Base-by-base conservation (phyloP, 1,140 invertebrate species). In the Hyles vespertilio region DNA sequence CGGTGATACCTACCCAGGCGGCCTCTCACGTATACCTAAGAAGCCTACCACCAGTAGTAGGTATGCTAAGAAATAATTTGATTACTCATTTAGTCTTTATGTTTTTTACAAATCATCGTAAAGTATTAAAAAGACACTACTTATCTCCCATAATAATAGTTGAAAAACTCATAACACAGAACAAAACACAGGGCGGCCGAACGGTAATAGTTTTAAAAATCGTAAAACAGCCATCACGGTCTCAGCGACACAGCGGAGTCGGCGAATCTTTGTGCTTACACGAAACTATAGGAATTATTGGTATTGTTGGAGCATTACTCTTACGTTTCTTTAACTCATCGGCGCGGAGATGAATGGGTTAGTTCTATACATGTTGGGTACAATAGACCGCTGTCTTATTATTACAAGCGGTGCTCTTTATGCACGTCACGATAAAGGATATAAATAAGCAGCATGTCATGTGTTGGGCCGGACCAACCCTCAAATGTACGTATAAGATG, bases 391-490 rank as follows among this genome's bases (percentile, higher is more conserved):
- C 63, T 74, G 69, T 77, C 76, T 75, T 82, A 77, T 81, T 81
- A 82, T 84, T 69, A 73, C 65, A 68, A 74, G 72, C 81, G 82
- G 82, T 75, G 70, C 57, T 69, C 72, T 84, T 86, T 79, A 74
- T 72, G 44, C 45, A 76, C 77, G 76, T 82, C 81, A 85, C 65
- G 70, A 70, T 72, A 81, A 71, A 73, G 60, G 70, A 43, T 78
- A 82, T 84, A 84, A 84, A 82, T 84, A 81, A 84, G 65, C 72
- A 62, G 22, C 72, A 64, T 56, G 77, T 78, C 79, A 79, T 79
- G 79, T 79, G 75, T n/a, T 32, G 50, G 47, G 50, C 48, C 36
- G 36, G 4, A 8, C 36, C 36, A 40, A 40, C 36, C 36, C 36
- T 40, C 52, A 52, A 59, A 40, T 40, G 36, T 40, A 40, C 36